Percentiles rank a stretch among this genome's conserved stretches.
These are phyloP conservation scores for Limnodromus scolopaceus DNA, from an alignment of 2,797 vertebrate species.

Conservation along the genomic window DNA sequence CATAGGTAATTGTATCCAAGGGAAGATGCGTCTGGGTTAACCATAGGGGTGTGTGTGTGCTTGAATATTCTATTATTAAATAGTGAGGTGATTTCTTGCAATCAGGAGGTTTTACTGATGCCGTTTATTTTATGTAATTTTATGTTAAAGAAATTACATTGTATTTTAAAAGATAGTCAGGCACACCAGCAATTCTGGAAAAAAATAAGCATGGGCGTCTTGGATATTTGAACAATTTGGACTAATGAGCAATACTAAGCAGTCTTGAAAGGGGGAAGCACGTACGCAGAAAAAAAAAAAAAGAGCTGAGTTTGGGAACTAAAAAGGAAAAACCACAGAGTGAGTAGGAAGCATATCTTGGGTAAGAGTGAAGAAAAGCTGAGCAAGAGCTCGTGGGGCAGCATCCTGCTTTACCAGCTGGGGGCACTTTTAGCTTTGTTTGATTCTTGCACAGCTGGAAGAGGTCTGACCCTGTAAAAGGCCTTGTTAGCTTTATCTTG, in stretches of 20 bases:
- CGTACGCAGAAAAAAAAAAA: not conserved
- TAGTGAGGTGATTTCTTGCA: not conserved
- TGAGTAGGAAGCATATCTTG: not conserved
- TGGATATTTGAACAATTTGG: not conserved
- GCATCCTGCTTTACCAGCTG: not conserved
- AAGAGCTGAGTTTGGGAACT: not conserved
- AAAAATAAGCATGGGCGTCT: not conserved
- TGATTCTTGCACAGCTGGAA: not conserved
- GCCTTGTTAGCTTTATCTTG: not conserved
- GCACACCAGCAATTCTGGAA: not conserved
- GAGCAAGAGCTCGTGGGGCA: not conserved
- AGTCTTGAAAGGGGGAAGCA: not conserved
- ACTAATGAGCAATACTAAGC: not conserved
- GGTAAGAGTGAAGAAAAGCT: not conserved
- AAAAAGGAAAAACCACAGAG: not conserved
- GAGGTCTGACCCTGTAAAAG: not conserved
- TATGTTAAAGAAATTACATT: not conserved
- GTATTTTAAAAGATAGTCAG: not conserved
- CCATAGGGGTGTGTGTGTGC: not conserved
- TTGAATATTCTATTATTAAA: not conserved
- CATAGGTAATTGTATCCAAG: not conserved
- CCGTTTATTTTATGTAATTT: not conserved
- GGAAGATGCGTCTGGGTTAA: not conserved
- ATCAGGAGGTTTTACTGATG: not conserved
- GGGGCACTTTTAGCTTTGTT: not conserved